Evolutionary conservation across 2,113 vertebrate genomes (phyloP).

Genomic region (Eubucco bourcierii): DNA sequence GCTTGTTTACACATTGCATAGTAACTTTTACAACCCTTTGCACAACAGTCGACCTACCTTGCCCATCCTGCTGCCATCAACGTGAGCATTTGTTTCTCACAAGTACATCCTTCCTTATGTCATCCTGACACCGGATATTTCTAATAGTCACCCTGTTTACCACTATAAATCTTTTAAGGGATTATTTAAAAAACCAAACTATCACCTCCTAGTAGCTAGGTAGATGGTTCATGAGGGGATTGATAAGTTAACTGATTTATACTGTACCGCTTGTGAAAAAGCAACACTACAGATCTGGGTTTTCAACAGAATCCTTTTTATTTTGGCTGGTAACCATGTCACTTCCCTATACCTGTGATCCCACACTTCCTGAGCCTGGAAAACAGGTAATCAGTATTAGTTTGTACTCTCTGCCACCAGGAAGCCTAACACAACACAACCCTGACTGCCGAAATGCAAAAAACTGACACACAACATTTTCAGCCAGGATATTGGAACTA

Average conservation of each 20-base stretch:
- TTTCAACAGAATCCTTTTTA: neutral
- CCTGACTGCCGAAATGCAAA: neutral
- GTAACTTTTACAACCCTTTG: neutral
- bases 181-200: neutral
- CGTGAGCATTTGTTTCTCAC: fast-evolving
- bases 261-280: neutral
- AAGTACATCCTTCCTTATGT: neutral
- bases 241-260: neutral
- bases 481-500: neutral
- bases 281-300: neutral
- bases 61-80: fast-evolving
- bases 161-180: neutral
- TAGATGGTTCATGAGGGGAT: neutral
- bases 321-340: neutral
- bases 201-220: neutral
- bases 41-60: neutral
- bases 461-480: neutral
- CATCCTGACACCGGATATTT: neutral
- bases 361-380: neutral
- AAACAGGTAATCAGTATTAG: neutral
- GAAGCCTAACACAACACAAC: neutral
- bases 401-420: too few relatives aligned
- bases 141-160: neutral
- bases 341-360: neutral
- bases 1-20: neutral